These are phyloP conservation scores for Agrochola circellaris DNA, from an alignment of 2,888 invertebrate genomes.

Conservation along the genomic window DNA sequence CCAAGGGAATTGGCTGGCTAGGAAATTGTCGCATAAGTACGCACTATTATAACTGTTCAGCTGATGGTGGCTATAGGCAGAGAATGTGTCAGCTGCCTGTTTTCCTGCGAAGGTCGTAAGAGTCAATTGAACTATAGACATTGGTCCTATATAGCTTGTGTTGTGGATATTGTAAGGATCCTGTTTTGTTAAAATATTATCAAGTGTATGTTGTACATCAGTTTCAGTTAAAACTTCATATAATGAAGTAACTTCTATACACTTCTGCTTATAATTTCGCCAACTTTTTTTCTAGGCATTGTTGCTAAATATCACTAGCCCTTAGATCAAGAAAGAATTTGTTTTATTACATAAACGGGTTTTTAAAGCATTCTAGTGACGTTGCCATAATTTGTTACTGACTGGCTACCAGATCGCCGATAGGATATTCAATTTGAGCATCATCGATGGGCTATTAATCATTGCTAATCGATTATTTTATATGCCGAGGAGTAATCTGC, in stretches of 20 bases:
- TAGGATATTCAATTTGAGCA: slow-evolving; percentile 64
- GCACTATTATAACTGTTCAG: slow-evolving; percentile 60
- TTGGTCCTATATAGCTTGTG: slow-evolving; percentile 11
- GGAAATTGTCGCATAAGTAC: slow-evolving; percentile 60
- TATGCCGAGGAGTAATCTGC: slow-evolving; percentile 56
- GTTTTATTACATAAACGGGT: slow-evolving; percentile 38
- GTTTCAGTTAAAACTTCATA: background rate
- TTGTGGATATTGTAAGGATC: background rate
- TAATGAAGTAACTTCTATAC: background rate
- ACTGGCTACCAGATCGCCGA: slow-evolving; percentile 61
- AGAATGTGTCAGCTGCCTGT: slow-evolving; percentile 59
- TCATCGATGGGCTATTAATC: slow-evolving; percentile 62
- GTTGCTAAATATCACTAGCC: background rate
- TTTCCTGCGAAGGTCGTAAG: slow-evolving; percentile 40
- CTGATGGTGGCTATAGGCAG: slow-evolving; percentile 34
- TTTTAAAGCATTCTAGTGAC: slow-evolving; percentile 39
- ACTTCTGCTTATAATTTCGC: background rate
- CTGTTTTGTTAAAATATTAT: background rate
- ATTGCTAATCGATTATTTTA: slow-evolving; percentile 67
- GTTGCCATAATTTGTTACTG: slow-evolving; percentile 60
- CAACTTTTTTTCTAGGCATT: background rate
- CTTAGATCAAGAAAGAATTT: slow-evolving; percentile 19
- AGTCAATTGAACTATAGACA: slow-evolving; percentile 52
- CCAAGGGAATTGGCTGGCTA: slow-evolving; percentile 60
- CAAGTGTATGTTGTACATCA: background rate